Conservation (phyloP, 2,113 vertebrate genomes). For the Typhlomys cinereus region DNA sequence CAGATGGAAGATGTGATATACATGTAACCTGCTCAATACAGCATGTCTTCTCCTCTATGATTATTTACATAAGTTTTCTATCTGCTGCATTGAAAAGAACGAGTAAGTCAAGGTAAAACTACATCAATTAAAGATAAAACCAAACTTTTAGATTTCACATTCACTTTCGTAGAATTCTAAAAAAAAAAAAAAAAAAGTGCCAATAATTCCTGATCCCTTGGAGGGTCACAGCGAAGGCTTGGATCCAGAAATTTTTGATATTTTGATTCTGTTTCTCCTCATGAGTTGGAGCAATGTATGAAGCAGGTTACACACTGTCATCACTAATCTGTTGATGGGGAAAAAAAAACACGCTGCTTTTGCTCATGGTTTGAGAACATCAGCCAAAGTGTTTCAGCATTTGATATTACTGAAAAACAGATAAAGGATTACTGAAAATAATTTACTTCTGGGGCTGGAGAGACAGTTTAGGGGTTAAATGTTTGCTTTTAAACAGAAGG, state of each 20-base stretch:
- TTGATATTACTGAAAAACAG: neutral
- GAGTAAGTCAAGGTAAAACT: constrained; percentile 66
- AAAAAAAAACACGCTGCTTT: neutral
- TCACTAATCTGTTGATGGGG: neutral
- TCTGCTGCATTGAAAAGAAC: constrained; percentile 63
- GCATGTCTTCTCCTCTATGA: neutral
- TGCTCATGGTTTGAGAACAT: neutral
- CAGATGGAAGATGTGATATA: constrained; percentile 43
- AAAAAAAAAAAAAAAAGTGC: too few species aligned
- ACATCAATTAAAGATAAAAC: constrained; percentile 53
- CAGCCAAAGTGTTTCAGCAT: neutral
- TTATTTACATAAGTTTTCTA: constrained; percentile 13
- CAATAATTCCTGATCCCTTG: neutral
- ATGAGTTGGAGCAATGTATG: neutral
- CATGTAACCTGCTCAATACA: constrained; percentile 31
- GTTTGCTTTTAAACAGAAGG: too few species aligned
- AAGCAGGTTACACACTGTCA: too few species aligned
- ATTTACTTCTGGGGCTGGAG: too few species aligned
- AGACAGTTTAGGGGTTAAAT: too few species aligned
- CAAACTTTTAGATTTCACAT: constrained; percentile 46
- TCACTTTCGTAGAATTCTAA: constrained; percentile 8
- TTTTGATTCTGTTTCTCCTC: neutral
- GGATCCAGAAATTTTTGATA: neutral
- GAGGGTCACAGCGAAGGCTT: neutral
- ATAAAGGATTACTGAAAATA: neutral